Conservation (phyloP, 92 coral and sea anemone genomes). For the Parazoanthus swiftii region DNA sequence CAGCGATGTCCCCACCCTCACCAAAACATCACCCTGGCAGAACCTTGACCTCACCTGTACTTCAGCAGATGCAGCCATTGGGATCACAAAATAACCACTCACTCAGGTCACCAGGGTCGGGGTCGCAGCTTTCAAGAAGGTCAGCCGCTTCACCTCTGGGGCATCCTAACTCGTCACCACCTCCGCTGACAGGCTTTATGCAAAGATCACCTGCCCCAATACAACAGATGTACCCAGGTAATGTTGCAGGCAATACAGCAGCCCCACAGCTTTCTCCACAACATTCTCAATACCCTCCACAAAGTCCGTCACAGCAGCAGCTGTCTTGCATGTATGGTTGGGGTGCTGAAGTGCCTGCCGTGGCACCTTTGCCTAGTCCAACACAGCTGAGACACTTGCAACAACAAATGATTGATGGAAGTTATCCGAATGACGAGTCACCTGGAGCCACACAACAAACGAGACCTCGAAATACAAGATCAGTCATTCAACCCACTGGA, state of each 20-base stretch:
- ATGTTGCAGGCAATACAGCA: conserved; percentile 2
- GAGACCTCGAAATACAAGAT: conserved; percentile 25
- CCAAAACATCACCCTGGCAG: conserved; percentile 34
- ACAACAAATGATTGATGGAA: conserved; percentile 20
- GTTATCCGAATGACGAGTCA: conserved; percentile 17
- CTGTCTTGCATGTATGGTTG: conserved; percentile 41
- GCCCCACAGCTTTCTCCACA: conserved; percentile 30
- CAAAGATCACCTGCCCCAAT: conserved; percentile 49
- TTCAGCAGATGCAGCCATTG: conserved; percentile 45
- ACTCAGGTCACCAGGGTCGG: conserved; percentile 49
- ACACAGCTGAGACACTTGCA: conserved; percentile 33
- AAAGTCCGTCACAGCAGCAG: conserved; percentile 14
- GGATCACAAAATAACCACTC: conserved; percentile 32
- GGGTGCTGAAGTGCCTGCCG: not conserved
- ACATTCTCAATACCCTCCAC: conserved; percentile 23
- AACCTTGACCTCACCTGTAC: conserved; percentile 29
- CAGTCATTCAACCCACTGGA: conserved; percentile 40
- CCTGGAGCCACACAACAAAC: conserved; percentile 4
- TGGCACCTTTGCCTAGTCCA: conserved; percentile 31
- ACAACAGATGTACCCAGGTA: conserved; percentile 19
- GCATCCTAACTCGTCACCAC: conserved; percentile 41
- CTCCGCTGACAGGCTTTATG: conserved; percentile 39
- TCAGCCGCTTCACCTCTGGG: conserved; percentile 62
- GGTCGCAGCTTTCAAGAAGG: conserved; percentile 57
- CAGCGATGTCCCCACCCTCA: conserved; percentile 43